Percentiles rank a stretch among this genome's conserved stretches.
Conservation (phyloP, 2,888 invertebrate genomes). For the Lasius fuliginosus region DNA sequence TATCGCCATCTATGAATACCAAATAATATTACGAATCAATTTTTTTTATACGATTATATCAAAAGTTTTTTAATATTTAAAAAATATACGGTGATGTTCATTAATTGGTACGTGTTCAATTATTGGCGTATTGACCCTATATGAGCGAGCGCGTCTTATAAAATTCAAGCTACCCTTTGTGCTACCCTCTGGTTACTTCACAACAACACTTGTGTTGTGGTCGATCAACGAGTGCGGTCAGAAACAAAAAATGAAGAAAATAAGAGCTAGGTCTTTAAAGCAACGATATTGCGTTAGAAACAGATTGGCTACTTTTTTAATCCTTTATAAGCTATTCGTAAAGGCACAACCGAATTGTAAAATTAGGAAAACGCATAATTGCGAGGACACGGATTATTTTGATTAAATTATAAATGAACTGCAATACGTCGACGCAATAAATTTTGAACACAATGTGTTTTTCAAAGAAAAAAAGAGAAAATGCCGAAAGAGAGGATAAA, state of each 20-base stretch:
- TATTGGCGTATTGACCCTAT: too few relatives aligned
- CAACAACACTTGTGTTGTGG: background rate
- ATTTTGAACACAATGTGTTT: background rate
- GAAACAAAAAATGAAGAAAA: background rate
- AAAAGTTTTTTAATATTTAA: too few relatives aligned
- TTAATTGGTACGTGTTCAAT: too few relatives aligned
- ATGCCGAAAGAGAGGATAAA: background rate
- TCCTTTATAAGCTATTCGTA: background rate
- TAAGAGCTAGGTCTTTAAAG: background rate
- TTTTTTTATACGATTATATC: too few relatives aligned
- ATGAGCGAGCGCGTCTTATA: background rate
- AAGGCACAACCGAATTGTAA: background rate
- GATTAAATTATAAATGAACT: background rate
- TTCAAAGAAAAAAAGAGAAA: background rate
- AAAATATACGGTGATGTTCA: too few relatives aligned
- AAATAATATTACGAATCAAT: too few relatives aligned
- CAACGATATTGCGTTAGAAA: background rate
- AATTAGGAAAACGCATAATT: background rate
- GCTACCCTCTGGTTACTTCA: background rate
- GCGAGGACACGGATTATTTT: background rate
- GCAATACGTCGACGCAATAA: background rate
- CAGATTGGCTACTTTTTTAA: background rate
- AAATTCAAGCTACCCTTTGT: slow-evolving; percentile 17
- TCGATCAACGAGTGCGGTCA: too few relatives aligned
- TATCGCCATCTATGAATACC: too few relatives aligned